Evolutionary conservation across 2,888 invertebrate species (phyloP).

Genomic region (Pocota personata): DNA sequence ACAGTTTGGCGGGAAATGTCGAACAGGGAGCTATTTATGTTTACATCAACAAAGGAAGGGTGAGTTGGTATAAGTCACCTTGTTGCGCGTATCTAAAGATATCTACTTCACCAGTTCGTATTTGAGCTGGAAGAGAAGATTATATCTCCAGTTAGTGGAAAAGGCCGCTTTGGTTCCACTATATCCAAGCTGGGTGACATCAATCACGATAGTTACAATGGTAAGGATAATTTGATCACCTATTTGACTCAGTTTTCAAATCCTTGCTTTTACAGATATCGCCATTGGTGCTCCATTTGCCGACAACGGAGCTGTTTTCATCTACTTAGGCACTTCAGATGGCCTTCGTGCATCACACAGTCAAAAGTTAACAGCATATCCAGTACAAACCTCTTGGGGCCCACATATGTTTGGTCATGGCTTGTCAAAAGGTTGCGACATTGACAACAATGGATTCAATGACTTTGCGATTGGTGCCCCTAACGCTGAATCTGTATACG

Average conservation of each 20-base stretch:
- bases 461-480: slow-evolving; percentile 83
- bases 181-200: slow-evolving; percentile 84
- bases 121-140: slow-evolving; percentile 79
- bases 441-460: slow-evolving; percentile 82
- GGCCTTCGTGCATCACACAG: slow-evolving; percentile 81
- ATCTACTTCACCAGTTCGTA: slow-evolving; percentile 77
- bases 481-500: slow-evolving; percentile 81
- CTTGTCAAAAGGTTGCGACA: slow-evolving; percentile 83
- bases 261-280: slow-evolving; percentile 83
- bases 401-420: slow-evolving; percentile 81
- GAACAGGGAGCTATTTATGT: slow-evolving; percentile 83
- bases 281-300: slow-evolving; percentile 88
- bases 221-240: slow-evolving; percentile 77
- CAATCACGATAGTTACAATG: slow-evolving; percentile 87
- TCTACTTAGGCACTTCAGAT: slow-evolving; percentile 83
- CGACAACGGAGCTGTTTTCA: slow-evolving; percentile 85
- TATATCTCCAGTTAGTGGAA: slow-evolving; percentile 77
- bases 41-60: slow-evolving; percentile 81
- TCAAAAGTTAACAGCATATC: slow-evolving; percentile 81
- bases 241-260: not conserved
- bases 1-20: slow-evolving; percentile 79
- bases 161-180: slow-evolving; percentile 81
- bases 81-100: not conserved
- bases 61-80: slow-evolving; percentile 75
- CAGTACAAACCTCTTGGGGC: slow-evolving; percentile 77